Percentiles rank a stretch among this genome's conserved stretches.
phyloP scores from a whole-genome alignment of 2,888 invertebrate species.

The Torymus aiolomorphi region DNA sequence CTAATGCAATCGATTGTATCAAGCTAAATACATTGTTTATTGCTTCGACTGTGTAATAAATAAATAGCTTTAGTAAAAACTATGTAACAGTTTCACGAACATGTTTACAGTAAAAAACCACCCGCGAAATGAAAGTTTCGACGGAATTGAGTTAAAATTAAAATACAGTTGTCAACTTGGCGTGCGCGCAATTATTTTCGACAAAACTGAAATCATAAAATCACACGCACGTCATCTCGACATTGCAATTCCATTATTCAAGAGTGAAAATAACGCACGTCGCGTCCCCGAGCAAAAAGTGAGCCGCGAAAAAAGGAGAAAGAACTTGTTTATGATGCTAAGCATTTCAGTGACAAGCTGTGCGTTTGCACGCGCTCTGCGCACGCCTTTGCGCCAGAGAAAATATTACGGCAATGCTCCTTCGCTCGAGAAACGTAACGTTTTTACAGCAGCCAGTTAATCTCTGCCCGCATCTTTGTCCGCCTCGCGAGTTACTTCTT shows the following conservation, averaged over 20 bases:
- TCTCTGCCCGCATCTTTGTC: conserved; percentile 41
- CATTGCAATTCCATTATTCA: conserved; percentile 29
- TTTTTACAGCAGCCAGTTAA: conserved; percentile 46
- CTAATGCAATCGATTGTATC: too few relatives aligned
- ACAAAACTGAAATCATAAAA: not conserved
- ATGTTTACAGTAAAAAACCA: too few relatives aligned
- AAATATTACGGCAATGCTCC: conserved; percentile 34
- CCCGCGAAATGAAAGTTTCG: too few relatives aligned
- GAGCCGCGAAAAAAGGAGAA: not conserved
- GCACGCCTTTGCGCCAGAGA: not conserved
- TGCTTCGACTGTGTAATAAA: too few relatives aligned
- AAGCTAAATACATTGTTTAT: too few relatives aligned
- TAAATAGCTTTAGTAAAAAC: too few relatives aligned
- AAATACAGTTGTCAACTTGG: too few relatives aligned
- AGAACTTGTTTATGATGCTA: conserved; percentile 29
- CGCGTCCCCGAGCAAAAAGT: not conserved
- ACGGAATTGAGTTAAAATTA: too few relatives aligned
- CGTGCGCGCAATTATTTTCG: too few relatives aligned
- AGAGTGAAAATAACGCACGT: conserved; percentile 16
- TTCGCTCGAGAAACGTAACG: conserved; percentile 22
- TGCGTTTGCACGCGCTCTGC: too few relatives aligned
- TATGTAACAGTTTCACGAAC: too few relatives aligned
- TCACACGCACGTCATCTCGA: not conserved
- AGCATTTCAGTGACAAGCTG: conserved; percentile 23
- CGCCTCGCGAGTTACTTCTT: conserved; percentile 41